Conservation (phyloP, 2,113 vertebrate species). For the Lynx canadensis region DNA sequence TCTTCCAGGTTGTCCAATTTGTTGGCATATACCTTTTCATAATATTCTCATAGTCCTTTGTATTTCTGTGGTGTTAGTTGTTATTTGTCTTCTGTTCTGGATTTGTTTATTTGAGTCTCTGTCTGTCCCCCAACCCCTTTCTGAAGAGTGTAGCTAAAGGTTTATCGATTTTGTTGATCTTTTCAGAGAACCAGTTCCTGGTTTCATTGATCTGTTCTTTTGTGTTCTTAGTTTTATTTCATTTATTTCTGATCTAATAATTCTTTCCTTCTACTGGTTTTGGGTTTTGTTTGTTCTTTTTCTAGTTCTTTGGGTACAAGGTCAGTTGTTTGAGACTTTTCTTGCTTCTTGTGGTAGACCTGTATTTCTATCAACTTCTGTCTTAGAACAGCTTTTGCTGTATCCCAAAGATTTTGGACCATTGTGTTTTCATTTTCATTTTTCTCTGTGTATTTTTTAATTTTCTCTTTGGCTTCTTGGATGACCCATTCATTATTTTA, state of each 20-base stretch:
- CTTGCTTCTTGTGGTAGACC: neutral
- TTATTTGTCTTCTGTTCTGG: neutral
- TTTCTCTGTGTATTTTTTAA: neutral
- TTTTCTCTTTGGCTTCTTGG: neutral
- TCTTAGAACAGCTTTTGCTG: neutral
- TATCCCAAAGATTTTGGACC: neutral
- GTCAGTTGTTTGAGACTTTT: neutral
- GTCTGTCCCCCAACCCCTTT: neutral
- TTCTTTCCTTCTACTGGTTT: neutral
- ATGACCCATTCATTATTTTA: neutral
- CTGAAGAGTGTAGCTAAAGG: neutral
- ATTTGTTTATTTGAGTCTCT: neutral
- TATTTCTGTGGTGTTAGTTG: neutral
- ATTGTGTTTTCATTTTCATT: neutral
- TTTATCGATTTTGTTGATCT: neutral
- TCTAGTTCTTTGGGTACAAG: neutral
- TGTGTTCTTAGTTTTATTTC: neutral
- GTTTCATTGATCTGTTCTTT: neutral
- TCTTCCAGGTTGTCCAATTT: neutral
- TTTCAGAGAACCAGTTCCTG: neutral
- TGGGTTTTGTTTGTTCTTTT: neutral
- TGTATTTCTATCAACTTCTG: neutral
- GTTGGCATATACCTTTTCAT: neutral
- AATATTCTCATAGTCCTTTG: neutral
- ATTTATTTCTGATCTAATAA: neutral